A percentile compares a stretch with the other conserved stretches of the same genome.
phyloP scores from a whole-genome alignment of 2,797 vertebrate genomes.

The Lacerta agilis region DNA sequence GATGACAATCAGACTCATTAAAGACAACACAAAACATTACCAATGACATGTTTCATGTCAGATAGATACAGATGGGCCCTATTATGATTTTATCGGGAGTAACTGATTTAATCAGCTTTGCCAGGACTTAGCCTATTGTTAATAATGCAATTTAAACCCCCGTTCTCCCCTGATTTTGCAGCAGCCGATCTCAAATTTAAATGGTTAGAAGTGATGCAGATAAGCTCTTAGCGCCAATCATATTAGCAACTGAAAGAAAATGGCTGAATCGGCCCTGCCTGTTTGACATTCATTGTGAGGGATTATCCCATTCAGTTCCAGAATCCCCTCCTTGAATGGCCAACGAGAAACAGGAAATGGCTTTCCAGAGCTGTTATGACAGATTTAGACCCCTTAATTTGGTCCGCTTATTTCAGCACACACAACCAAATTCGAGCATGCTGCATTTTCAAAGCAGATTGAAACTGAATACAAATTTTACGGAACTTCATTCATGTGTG shows the following conservation, averaged over 20 bases:
- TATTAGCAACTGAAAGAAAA: constrained; percentile 26
- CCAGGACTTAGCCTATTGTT: constrained; percentile 61
- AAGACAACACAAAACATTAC: constrained; percentile 65
- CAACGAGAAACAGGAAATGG: constrained; percentile 42
- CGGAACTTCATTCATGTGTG: background rate
- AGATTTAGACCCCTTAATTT: constrained; percentile 44
- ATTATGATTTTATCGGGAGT: constrained; percentile 66
- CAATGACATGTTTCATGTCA: constrained; percentile 67
- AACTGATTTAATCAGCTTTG: constrained; percentile 68
- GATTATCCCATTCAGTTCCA: constrained; percentile 38
- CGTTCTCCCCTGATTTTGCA: constrained; percentile 54
- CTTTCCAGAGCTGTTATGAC: constrained; percentile 44
- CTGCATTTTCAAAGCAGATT: background rate
- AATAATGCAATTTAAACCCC: constrained; percentile 69
- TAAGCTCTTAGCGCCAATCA: constrained; percentile 42
- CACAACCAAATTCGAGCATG: constrained; percentile 20
- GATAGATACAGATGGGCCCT: constrained; percentile 60
- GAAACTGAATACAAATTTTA: constrained; percentile 21
- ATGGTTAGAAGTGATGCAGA: constrained; percentile 50
- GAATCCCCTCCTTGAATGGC: constrained; percentile 39
- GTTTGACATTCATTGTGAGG: constrained; percentile 43
- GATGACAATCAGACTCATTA: constrained; percentile 74
- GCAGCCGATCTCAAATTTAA: constrained; percentile 56
- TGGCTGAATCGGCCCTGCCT: constrained; percentile 60
- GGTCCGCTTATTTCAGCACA: constrained; percentile 27